Conservation (phyloP, 2,888 invertebrate genomes). For the Philaethria dido region DNA sequence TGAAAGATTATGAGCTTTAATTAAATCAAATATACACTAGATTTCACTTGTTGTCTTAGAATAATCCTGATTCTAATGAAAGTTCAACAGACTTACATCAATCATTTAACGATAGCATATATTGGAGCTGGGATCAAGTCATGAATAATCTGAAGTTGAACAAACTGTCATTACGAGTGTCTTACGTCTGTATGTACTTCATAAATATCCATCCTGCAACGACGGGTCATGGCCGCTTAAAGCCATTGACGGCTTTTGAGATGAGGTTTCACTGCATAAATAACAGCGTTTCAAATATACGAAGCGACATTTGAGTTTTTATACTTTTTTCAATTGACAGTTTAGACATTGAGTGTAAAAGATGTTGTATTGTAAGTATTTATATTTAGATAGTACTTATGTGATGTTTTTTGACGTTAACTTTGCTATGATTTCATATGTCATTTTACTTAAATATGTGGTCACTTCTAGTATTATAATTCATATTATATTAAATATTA, state of each 20-base stretch:
- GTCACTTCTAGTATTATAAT: not conserved
- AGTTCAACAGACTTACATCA: constrained; percentile 19
- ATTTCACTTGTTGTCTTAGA: constrained; percentile 7
- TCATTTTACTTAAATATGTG: too few species aligned
- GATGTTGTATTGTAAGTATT: constrained; percentile 1
- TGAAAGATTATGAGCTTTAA: not conserved
- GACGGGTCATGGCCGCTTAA: constrained; percentile 82
- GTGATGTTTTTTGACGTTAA: not conserved
- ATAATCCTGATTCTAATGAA: not conserved
- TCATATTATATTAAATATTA: too few species aligned
- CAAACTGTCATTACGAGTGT: constrained; percentile 53
- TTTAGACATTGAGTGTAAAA: constrained; percentile 3
- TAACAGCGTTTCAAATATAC: constrained; percentile 52
- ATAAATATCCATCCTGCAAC: constrained; percentile 59
- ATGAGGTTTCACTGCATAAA: constrained; percentile 65
- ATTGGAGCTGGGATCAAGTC: constrained; percentile 46
- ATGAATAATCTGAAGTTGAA: constrained; percentile 53
- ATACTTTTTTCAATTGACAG: constrained; percentile 12
- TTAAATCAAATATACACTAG: constrained; percentile 7
- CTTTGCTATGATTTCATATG: not conserved
- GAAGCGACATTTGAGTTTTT: not conserved
- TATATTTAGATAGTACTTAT: constrained; percentile 2
- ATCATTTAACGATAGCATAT: constrained; percentile 32
- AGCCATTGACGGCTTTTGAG: constrained; percentile 80
- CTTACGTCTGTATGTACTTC: constrained; percentile 43